These are phyloP conservation scores for Apis florea DNA, from an alignment of 1,140 invertebrate species.

Conservation along the genomic window DNA sequence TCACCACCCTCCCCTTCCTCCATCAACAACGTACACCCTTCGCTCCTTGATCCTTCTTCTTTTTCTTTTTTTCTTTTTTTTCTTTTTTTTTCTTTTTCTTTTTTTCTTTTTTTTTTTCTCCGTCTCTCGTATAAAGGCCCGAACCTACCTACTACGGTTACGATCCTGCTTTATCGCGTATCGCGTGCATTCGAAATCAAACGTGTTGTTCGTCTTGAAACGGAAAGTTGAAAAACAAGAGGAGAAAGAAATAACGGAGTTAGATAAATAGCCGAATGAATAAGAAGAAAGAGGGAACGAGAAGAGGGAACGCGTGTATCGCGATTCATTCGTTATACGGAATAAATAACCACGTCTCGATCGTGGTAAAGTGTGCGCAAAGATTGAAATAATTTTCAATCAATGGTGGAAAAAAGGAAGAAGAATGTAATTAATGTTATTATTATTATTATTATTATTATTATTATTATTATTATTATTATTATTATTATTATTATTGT, in stretches of 20 bases:
- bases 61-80: neutral
- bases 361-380: too few species aligned
- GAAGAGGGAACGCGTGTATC: neutral
- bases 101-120: neutral
- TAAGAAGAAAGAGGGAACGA: neutral
- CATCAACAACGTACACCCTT: neutral
- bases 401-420: too few species aligned
- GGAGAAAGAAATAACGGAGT: neutral
- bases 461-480: too few species aligned
- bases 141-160: neutral
- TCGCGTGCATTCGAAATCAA: slow-evolving; percentile 51
- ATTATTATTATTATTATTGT: too few species aligned
- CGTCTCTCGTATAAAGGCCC: slow-evolving; percentile 19
- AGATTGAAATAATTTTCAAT: too few species aligned
- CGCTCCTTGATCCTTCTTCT: neutral
- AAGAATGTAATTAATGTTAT: neutral
- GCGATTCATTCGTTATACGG: too few species aligned
- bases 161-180: slow-evolving; percentile 3
- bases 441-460: too few species aligned
- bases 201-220: neutral
- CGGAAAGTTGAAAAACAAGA: neutral
- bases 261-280: too few species aligned
- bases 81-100: neutral
- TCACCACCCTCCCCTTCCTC: neutral
- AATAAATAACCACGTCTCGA: too few species aligned